A percentile compares a stretch with the other conserved stretches of the same genome.
Conservation (phyloP, 2,113 vertebrate genomes). For the Felis catus region F.catus_Fca126_mat1.0 CM031416.1:22219001-22219500, state of each 20-base stretch:
- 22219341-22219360: background rate
- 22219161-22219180: no score
- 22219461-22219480: background rate
- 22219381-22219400: background rate
- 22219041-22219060: background rate
- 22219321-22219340: background rate
- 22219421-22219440: constrained; percentile 7
- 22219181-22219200: no score
- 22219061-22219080: background rate
- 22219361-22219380: background rate
- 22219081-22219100: no score
- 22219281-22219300: background rate
- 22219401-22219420: background rate
- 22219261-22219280: no score
- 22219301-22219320: background rate
- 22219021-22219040: background rate
- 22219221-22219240: no score
- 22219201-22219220: no score
- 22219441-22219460: background rate
- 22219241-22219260: no score
- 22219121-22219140: no score
- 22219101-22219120: no score
- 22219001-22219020: background rate
- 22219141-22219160: no score
- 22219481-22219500: background rate